Evolutionary conservation across 1,140 invertebrate genomes (phyloP).

Genomic region (Rhagoletis pomonella): DNA sequence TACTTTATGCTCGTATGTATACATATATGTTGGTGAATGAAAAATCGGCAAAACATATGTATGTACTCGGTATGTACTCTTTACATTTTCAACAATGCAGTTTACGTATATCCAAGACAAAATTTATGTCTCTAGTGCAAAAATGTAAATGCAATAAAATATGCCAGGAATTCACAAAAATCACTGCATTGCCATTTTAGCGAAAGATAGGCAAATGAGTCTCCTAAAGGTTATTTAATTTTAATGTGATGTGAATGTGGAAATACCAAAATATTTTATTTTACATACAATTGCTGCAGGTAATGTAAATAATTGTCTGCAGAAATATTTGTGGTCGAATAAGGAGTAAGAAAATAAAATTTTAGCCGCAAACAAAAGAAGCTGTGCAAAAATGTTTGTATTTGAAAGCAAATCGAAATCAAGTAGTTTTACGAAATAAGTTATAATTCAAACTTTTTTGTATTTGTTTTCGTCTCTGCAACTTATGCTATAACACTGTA

Average conservation of each 20-base stretch:
- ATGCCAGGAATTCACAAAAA: slow-evolving; percentile 37
- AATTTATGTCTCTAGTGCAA: slow-evolving; percentile 23
- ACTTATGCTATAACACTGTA: no score
- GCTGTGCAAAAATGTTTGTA: no score
- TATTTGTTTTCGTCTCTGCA: no score
- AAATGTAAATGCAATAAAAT: neutral
- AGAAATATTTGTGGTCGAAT: slow-evolving; percentile 27
- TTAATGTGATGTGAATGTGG: neutral
- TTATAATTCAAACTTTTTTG: no score
- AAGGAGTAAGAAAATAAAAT: neutral
- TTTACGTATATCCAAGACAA: neutral
- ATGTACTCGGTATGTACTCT: no score
- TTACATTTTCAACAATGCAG: neutral
- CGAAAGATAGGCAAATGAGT: neutral
- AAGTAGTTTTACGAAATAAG: no score
- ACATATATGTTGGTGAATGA: no score
- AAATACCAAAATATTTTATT: neutral
- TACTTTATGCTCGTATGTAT: no score
- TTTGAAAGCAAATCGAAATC: no score
- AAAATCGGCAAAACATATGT: no score
- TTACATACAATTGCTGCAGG: neutral
- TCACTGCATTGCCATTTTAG: slow-evolving; percentile 37
- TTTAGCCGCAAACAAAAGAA: no score
- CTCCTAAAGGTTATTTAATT: neutral
- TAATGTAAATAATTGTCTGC: slow-evolving; percentile 48